Evolutionary conservation across 2,888 invertebrate species (phyloP), one percentile per base, ranked within the genome.

Genomic region (Amitus sp.): DNA sequence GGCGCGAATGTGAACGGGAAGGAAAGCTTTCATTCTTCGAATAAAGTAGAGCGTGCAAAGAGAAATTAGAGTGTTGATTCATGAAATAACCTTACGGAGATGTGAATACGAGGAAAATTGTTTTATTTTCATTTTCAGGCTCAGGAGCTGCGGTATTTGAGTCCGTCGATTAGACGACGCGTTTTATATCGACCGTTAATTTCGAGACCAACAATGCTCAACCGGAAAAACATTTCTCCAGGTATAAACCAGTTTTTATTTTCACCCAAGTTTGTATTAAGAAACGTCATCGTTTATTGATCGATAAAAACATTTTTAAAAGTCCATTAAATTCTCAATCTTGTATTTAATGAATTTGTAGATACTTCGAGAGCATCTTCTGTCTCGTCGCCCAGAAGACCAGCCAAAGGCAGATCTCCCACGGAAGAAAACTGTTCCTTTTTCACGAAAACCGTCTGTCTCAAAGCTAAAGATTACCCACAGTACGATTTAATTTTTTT

Each of bases 391-490:
- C 59, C 68, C 23, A 77, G 78, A 62, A 68, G 76, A 43, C 80
- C 53, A 15, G 62, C 56, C 49, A 65, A 83, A 73, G 70, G 73
- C 54, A 73, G 76, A 40, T 72, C 72, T 39, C 79, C 62, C 10
- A 73, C 83, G 7, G 77, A 79, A 52, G 69, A 79, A 71, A 74
- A 85, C 47, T 90, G 90, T 73, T 90, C 89, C 72, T 85, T 89
- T 63, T 90, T 92, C 72, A 88, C 90, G 2, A 88, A 89, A 70
- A 88, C 88, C 1, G 84, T 93, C 71, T 93, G 93, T 75, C 83
- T 93, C 48, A 88, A 89, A 63, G 86, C 88, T 17, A 86, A 86
- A 7, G 90, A 92, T 76, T 93, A 93, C 82, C 93, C 93, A 20
- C 87, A 88, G 92, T 92, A 83, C 87, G 90, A 85, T 20, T 27